These are phyloP conservation scores for Ferdinandea cuprea DNA, from an alignment of 2,888 invertebrate species.

Conservation along the genomic window DNA sequence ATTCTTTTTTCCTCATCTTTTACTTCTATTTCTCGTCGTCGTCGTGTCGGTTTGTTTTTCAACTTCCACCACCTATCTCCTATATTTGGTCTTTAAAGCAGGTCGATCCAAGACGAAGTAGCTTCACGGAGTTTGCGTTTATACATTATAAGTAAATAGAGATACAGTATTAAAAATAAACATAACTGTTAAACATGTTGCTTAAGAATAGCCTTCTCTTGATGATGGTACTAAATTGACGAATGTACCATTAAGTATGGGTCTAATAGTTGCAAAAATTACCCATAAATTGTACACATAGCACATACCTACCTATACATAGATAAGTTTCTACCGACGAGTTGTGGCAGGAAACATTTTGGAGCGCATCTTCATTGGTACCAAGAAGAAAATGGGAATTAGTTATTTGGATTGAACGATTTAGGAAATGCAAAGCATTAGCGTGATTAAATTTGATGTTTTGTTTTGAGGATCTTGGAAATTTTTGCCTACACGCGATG, in stretches of 20 bases:
- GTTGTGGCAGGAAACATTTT: too few species aligned
- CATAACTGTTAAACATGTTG: conserved; percentile 60
- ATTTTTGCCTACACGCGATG: conserved; percentile 49
- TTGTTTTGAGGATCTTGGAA: conserved; percentile 45
- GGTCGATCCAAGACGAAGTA: conserved; percentile 54
- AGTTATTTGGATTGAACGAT: not conserved
- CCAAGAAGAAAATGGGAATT: not conserved
- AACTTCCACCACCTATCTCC: conserved; percentile 27
- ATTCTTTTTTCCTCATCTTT: conserved; percentile 23
- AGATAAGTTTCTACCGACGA: too few species aligned
- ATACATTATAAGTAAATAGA: conserved; percentile 39
- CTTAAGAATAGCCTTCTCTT: conserved; percentile 42
- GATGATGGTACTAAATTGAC: conserved; percentile 35
- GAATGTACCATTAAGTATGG: conserved; percentile 51
- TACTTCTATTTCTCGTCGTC: conserved; percentile 1
- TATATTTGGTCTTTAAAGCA: conserved; percentile 65
- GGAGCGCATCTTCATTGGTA: not conserved
- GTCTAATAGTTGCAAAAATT: conserved; percentile 59
- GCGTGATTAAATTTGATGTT: conserved; percentile 41
- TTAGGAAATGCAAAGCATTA: conserved; percentile 21
- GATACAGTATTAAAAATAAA: conserved; percentile 46
- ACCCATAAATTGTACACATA: conserved; percentile 19
- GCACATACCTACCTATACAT: too few species aligned
- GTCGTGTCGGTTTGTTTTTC: conserved; percentile 1
- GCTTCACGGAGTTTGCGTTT: conserved; percentile 57